A percentile compares a stretch with the other conserved stretches of the same genome.
Evolutionary conservation across 1,140 invertebrate species (phyloP).

Genomic region (Tetragonula clypearis): DNA sequence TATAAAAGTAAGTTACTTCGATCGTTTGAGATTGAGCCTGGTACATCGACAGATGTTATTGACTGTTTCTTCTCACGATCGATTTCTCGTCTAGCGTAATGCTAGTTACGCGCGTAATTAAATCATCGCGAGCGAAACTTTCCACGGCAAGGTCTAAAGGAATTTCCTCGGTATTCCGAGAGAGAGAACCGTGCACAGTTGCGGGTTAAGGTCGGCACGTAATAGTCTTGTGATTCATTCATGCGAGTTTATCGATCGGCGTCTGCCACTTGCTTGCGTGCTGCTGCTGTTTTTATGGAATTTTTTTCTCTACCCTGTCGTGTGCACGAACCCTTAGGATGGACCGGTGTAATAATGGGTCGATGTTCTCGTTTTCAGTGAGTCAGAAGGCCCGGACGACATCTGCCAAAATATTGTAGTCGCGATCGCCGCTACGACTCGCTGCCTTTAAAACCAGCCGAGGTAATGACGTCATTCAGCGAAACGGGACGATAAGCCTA

Average conservation of each 20-base stretch:
- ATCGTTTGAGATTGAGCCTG: slow-evolving; percentile 2
- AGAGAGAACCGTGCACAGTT: not conserved
- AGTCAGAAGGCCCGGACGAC: slow-evolving; percentile 41
- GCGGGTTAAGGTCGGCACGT: slow-evolving; percentile 29
- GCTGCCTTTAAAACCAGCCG: not conserved
- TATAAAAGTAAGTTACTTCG: not conserved
- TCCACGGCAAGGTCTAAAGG: not conserved
- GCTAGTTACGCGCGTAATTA: not conserved
- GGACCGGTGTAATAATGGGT: slow-evolving; percentile 53
- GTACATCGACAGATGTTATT: not conserved
- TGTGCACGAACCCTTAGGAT: slow-evolving; percentile 52
- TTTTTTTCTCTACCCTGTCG: not conserved
- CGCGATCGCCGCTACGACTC: not conserved
- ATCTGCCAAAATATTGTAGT: slow-evolving; percentile 63
- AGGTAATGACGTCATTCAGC: slow-evolving; percentile 48
- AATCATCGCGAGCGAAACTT: not conserved
- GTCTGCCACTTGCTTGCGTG: not conserved
- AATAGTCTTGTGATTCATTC: slow-evolving; percentile 57
- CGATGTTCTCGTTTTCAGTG: slow-evolving; percentile 47
- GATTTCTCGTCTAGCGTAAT: not conserved
- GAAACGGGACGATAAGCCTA: slow-evolving; percentile 30
- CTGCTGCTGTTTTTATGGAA: not conserved
- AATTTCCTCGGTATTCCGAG: not conserved
- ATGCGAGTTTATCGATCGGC: slow-evolving; percentile 46
- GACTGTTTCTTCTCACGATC: not conserved